A percentile compares a stretch with the other conserved stretches of the same genome.
phyloP scores from a whole-genome alignment of 1,140 invertebrate species.

The Phortica variegata region DNA sequence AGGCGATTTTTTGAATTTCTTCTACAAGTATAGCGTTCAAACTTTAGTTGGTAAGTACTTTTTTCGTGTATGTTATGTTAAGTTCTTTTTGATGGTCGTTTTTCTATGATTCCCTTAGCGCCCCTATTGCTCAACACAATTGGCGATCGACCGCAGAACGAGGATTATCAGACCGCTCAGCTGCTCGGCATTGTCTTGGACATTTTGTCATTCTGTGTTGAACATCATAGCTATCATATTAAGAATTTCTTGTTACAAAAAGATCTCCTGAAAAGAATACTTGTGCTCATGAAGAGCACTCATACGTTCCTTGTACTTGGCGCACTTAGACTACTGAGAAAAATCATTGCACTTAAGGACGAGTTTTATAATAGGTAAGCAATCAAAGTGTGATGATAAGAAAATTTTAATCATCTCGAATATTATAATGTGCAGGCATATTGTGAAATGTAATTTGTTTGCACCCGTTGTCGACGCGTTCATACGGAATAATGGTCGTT shows the following conservation, averaged over 20 bases:
- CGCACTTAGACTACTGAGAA: constrained; percentile 94
- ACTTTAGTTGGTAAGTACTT: constrained; percentile 76
- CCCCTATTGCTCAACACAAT: constrained; percentile 88
- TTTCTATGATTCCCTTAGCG: constrained; percentile 60
- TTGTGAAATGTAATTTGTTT: constrained; percentile 94
- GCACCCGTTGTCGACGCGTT: constrained; percentile 96
- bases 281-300: constrained; percentile 95
- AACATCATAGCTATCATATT: constrained; percentile 98
- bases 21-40: constrained; percentile 98
- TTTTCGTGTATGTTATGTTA: not conserved
- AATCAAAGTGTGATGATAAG: not conserved
- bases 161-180: constrained; percentile 96
- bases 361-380: constrained; percentile 88
- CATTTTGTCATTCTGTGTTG: constrained; percentile 98
- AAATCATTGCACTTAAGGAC: constrained; percentile 96
- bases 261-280: constrained; percentile 89
- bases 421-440: constrained; percentile 66
- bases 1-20: constrained; percentile 96
- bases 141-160: constrained; percentile 81
- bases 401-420: not conserved
- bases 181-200: constrained; percentile 92
- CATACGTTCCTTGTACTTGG: constrained; percentile 97
- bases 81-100: not conserved
- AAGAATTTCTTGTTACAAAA: constrained; percentile 98
- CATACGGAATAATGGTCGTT: constrained; percentile 92